Evolutionary conservation across 2,888 invertebrate genomes (phyloP), one percentile per base, ranked within the genome.

Genomic region (Acleris holmiana): DNA sequence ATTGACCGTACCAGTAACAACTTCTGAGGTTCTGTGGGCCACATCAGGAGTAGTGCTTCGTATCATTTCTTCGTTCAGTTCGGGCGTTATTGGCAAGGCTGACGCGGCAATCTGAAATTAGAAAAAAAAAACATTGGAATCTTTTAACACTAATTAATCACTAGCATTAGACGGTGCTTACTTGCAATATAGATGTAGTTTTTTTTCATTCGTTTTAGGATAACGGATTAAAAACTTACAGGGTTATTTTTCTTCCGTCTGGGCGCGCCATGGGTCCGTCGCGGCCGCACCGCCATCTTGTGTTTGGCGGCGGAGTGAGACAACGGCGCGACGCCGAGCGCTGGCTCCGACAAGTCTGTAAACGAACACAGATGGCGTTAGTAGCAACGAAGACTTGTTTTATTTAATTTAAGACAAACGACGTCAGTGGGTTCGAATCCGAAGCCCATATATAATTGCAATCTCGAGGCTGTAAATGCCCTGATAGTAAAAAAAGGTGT

Each of bases 241-340:
- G 86, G 84, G 71, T 82, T 86, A 67, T 76, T 93, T 82, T 94
- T 93, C 83, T 95, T 94, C 76, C 95, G 93, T 56, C 95, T 84
- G 5, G 96, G 95, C 25, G 95, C 95, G 68, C 95, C 96, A 82
- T 96, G 96, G 66, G 95, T 96, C 74, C 96, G 94, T 68, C 95
- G 94, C 23, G 96, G 96, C 53, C 95, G 93, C 66, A 97, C 94
- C 55, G 96, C 94, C 93, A 96, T 96, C 88, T 96, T 95, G 91
- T 97, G 97, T 74, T 94, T 94, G 64, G 97, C 97, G 53, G 96
- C 97, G 67, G 95, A 95, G 87, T 97, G 96, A 78, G 96, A 96
- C 74, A 97, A 92, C 65, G 96, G 95, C 76, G 93, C 92, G 77
- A 94, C 90, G 68, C 91, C 91, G 29, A 89, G 80, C 65, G 91